These are phyloP conservation scores for Cyclura pinguis DNA, from an alignment of 2,797 vertebrate genomes.

Conservation along the genomic window DNA sequence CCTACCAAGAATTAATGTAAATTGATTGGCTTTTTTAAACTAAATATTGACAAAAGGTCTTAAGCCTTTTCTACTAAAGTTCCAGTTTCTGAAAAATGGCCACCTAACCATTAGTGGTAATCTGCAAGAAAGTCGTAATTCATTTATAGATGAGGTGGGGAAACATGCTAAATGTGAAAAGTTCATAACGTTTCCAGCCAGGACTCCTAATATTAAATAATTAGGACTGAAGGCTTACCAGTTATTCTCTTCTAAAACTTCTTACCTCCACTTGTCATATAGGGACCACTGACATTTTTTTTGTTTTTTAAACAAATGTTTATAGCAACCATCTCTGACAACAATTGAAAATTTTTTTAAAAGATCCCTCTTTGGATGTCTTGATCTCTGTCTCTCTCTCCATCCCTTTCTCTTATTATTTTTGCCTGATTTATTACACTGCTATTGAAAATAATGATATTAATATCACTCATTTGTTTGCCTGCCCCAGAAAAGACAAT, in stretches of 20 bases:
- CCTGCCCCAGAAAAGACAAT: background rate
- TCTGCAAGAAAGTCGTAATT: too few species aligned
- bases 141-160: too few species aligned
- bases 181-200: conserved; percentile 17
- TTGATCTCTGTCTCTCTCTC: background rate
- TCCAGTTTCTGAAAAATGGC: too few species aligned
- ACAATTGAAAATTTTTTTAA: background rate
- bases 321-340: background rate
- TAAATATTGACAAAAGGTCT: too few species aligned
- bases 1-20: too few species aligned
- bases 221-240: background rate
- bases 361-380: background rate
- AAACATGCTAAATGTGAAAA: too few species aligned
- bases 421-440: background rate
- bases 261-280: background rate
- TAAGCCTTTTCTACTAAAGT: too few species aligned
- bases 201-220: background rate
- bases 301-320: background rate
- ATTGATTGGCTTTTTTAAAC: too few species aligned
- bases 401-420: too few species aligned
- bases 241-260: background rate
- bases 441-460: background rate
- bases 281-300: background rate
- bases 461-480: background rate
- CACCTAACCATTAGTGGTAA: too few species aligned